Percentiles rank a stretch among this genome's conserved stretches.
phyloP scores from a whole-genome alignment of 2,113 vertebrate species.

The Marmota monax region DNA sequence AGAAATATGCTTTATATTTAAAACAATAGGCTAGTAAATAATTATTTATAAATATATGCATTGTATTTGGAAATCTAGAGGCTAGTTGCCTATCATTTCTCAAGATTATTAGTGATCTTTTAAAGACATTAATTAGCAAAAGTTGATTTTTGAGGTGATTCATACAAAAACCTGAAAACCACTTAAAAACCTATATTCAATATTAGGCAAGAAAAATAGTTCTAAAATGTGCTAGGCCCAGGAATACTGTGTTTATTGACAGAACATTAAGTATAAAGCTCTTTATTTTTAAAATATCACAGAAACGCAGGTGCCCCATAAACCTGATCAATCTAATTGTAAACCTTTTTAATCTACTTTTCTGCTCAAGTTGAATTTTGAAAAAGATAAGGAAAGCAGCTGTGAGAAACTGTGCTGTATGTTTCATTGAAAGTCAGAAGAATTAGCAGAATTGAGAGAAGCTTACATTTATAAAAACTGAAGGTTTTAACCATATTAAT shows the following conservation, averaged over 20 bases:
- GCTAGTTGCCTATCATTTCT: neutral
- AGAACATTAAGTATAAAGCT: neutral
- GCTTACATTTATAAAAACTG: neutral
- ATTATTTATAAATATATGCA: neutral
- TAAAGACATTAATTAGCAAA: neutral
- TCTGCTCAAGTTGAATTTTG: slow-evolving; percentile 11
- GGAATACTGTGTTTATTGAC: neutral
- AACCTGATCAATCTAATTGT: neutral
- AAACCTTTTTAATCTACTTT: neutral
- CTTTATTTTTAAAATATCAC: neutral
- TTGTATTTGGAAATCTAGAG: neutral
- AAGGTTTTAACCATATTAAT: neutral
- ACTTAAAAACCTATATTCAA: neutral
- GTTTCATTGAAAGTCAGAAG: slow-evolving; percentile 32
- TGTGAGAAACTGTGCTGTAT: neutral
- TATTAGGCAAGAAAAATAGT: neutral
- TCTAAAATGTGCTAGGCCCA: neutral
- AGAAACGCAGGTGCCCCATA: neutral
- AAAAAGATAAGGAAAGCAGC: neutral
- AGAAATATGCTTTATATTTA: neutral
- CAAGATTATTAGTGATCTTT: slow-evolving; percentile 3
- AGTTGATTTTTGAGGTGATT: neutral
- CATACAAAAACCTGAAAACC: neutral
- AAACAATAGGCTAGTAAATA: neutral
- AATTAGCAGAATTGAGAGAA: neutral